Conservation (phyloP, 2,888 invertebrate species). For the Hanleya hanleyi region DNA sequence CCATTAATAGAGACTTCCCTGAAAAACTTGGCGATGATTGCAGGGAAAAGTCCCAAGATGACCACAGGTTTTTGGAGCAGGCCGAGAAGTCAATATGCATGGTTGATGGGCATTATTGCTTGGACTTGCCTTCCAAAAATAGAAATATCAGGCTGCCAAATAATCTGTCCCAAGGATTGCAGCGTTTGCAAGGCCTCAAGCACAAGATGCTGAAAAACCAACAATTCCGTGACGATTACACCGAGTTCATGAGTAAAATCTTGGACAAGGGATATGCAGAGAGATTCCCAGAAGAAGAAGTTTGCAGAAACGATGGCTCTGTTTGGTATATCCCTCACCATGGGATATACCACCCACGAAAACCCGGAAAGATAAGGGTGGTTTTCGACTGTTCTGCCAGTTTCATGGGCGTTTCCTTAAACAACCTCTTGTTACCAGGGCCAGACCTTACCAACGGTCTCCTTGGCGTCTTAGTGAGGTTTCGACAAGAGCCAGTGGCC, state of each 20-base stretch:
- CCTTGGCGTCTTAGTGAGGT: background rate
- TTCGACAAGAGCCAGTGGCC: background rate
- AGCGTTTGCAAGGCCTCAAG: constrained; percentile 8
- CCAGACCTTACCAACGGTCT: background rate
- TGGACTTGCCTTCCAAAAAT: constrained; percentile 20
- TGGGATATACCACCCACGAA: constrained; percentile 1
- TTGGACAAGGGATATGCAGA: constrained; percentile 6
- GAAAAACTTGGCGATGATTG: constrained; percentile 25
- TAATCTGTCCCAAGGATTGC: constrained; percentile 4
- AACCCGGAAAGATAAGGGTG: constrained; percentile 8
- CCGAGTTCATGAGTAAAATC: constrained; percentile 12
- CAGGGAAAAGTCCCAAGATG: constrained; percentile 23
- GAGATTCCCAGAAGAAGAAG: background rate
- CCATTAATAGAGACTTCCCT: constrained; percentile 31
- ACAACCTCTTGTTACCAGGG: background rate
- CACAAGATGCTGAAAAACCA: background rate
- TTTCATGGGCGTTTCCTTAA: background rate
- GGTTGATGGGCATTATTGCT: constrained; percentile 21
- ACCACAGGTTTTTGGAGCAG: constrained; percentile 22
- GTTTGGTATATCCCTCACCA: constrained; percentile 15
- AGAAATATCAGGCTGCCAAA: constrained; percentile 9
- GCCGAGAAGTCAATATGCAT: constrained; percentile 14
- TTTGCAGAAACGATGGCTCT: background rate
- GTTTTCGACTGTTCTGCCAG: background rate
- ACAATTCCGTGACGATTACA: constrained; percentile 1